These are phyloP conservation scores for Ctenochaetus hawaiiensis DNA, from an alignment of 2,797 vertebrate species.

Conservation along the genomic window DNA sequence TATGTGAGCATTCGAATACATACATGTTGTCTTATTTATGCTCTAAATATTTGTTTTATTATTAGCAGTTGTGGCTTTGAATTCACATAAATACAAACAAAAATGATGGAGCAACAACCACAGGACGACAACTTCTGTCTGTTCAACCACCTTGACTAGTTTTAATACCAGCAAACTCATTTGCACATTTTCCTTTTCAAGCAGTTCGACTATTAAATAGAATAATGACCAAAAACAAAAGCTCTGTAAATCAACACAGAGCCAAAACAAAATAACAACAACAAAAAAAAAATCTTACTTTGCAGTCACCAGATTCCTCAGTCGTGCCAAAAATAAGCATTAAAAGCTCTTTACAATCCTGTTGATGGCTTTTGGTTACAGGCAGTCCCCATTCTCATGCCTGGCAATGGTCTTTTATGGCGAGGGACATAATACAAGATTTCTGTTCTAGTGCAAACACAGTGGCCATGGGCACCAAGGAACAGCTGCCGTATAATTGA, in stretches of 20 bases:
- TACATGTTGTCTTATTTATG: slow-evolving; percentile 9
- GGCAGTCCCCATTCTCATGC: slow-evolving; percentile 71
- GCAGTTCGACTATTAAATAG: slow-evolving; percentile 69
- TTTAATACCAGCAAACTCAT: slow-evolving; percentile 62
- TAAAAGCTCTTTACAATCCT: slow-evolving; percentile 79
- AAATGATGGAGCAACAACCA: slow-evolving; percentile 44
- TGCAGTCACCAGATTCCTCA: slow-evolving; percentile 61
- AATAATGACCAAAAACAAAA: slow-evolving; percentile 67
- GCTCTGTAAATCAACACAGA: slow-evolving; percentile 68
- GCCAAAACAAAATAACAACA: slow-evolving; percentile 46
- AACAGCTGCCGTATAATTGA: slow-evolving; percentile 89
- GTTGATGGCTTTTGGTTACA: slow-evolving; percentile 80
- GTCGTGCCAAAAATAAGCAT: slow-evolving; percentile 66
- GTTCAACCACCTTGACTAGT: slow-evolving; percentile 55
- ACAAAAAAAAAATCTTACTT: slow-evolving; percentile 61
- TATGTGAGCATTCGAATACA: slow-evolving; percentile 14
- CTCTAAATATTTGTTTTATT: background rate
- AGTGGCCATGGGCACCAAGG: slow-evolving; percentile 81
- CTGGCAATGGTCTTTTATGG: slow-evolving; percentile 81
- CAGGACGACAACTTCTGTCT: slow-evolving; percentile 43
- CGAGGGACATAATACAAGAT: slow-evolving; percentile 81
- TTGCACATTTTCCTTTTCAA: slow-evolving; percentile 67
- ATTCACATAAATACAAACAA: background rate
- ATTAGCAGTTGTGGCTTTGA: background rate
- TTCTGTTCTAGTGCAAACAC: slow-evolving; percentile 84